Evolutionary conservation across 2,797 vertebrate genomes (phyloP).

Genomic region (Novumbra hubbsi): DNA sequence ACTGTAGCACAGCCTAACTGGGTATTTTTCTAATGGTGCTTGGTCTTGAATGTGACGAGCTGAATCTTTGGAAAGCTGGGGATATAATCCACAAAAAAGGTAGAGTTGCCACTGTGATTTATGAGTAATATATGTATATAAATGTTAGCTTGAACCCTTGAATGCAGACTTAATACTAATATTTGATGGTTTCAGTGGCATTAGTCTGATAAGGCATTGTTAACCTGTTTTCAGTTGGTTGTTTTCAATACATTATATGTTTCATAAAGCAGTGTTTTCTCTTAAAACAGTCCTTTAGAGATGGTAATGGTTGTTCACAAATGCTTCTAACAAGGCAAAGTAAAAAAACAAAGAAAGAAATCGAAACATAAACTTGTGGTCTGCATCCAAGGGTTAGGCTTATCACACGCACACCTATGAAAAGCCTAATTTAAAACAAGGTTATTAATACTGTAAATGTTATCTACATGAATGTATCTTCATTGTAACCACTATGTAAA

Average conservation of each 20-base stretch:
- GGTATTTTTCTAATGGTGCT: too few relatives aligned
- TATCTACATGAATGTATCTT: not conserved
- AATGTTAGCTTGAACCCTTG: not conserved
- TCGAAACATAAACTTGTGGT: not conserved
- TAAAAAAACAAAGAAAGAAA: not conserved
- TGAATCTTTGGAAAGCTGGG: too few relatives aligned
- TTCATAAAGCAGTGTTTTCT: not conserved
- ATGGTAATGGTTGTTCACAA: not conserved
- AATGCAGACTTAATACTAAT: not conserved
- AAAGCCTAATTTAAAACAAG: constrained; percentile 1
- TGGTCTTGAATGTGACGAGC: too few relatives aligned
- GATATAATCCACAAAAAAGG: too few relatives aligned
- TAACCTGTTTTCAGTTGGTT: not conserved
- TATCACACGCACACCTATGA: not conserved
- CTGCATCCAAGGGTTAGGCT: constrained; percentile 1
- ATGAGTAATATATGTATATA: not conserved
- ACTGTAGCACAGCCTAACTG: too few relatives aligned
- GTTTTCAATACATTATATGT: not conserved
- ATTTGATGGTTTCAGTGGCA: not conserved
- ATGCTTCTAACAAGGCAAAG: not conserved
- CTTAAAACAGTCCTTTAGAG: not conserved
- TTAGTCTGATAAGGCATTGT: not conserved
- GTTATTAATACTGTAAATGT: not conserved
- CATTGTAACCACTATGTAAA: constrained; percentile 30
- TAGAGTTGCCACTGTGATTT: too few relatives aligned